Evolutionary conservation across 2,888 invertebrate species (phyloP), one percentile per base, ranked within the genome.

Genomic region (Sphecodes monilicornis): DNA sequence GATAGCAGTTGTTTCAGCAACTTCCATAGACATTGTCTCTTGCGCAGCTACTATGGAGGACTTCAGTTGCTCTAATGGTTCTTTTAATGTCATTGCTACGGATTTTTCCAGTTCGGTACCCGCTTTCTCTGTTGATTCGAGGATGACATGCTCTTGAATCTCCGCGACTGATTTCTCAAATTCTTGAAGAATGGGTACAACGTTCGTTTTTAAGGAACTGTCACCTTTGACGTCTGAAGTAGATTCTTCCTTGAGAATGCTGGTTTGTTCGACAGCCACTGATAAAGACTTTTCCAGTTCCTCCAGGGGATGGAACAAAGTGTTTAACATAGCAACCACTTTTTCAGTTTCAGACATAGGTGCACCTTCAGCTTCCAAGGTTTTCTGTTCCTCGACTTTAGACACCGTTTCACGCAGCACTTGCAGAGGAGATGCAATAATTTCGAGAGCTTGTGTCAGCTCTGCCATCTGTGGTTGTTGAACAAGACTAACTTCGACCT

Each of bases 31-130:
- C 6, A 87, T 64, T 50, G 86, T 50, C 16, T 85, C 71, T 68
- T 85, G 86, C 50, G 89, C 72, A 39, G 77, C 78, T 13, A 86
- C 83, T 22, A 84, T 76, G 0, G 88, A 86, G 11, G 77, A 72
- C 54, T 84, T 85, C 66, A 93, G 83, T 39, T 91, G 89, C 32
- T 89, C 80, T 26, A 93, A 82, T 0, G 93, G 92, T 43, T 89
- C 81, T 39, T 90, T 89, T 11, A 93, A 82, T 8, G 89, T 68
- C 2, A 86, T 81, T 74, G 80, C 57, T 84, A 81, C 66, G 73
- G 85, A 57, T 76, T 57, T 22, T 36, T 75, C 60, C 5, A 79
- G n/a, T 71, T 77, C 46, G 4, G 64, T 68, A 0, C 43, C 50
- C 13, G 79, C 16, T 0, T 22, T 79, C 16, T 80, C 75, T 41